Evolutionary conservation across 2,797 vertebrate species (phyloP), one percentile per base, ranked within the genome.

Genomic region (Lithobates sylvaticus): DNA sequence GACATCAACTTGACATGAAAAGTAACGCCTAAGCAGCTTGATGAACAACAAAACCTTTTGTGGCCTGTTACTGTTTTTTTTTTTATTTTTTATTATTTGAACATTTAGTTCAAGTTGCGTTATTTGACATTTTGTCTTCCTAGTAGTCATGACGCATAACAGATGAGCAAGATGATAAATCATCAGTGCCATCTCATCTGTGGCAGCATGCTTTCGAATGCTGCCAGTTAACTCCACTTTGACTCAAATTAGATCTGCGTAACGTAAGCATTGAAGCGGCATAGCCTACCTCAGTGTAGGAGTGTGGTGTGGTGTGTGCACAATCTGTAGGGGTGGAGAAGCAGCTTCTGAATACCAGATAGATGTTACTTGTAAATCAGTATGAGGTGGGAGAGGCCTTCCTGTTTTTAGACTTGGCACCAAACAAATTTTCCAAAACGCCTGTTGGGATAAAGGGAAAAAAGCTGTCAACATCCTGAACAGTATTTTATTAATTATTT

Each of bases 391-490:
- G 81, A 84, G 81, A 83, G 80, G 67, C 68, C 80, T 87, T 87
- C 80, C 86, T 87, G 85, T 78, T 83, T 87, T 83, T 78, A 83
- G 69, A 73, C 74, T 83, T 83, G 80, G 80, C 75, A 23, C 76
- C 73, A 67, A 73, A 78, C 73, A 81, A 47, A 81, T 61, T 86
- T 82, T 86, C 80, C 74, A 87, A 78, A 86, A 64, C 0, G 29
- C 69, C 75, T 72, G 21, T 83, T 73, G 80, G 81, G 74, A 82
- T 77, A 61, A 69, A 70, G 47, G 50, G 27, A 44, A 78, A 72
- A 78, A 87, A 74, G 54, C 81, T 27, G 85, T 83, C 85, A 83
- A 83, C 80, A 83, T 87, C 85, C 85, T 83, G 85, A 68, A 10
- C 47, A 39, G 61, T 85, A 80, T 50, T 85, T 72, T 65, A 73